These are phyloP conservation scores for Stegostoma tigrinum DNA, from an alignment of 2,113 vertebrate species.

Conservation along the genomic window DNA sequence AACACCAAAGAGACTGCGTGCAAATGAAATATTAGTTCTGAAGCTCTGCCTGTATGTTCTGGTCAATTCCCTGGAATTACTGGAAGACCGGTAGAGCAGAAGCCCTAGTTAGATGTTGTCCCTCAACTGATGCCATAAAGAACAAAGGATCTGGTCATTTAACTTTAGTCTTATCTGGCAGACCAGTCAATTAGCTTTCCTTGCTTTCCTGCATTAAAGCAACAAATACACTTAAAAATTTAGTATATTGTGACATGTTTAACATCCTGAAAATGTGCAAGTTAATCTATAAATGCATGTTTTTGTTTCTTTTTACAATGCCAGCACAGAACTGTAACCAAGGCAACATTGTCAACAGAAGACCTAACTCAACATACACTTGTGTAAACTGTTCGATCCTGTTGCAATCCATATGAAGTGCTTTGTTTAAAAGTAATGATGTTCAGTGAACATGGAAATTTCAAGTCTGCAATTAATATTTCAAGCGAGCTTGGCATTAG, in stretches of 20 bases:
- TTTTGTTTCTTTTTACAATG: not conserved
- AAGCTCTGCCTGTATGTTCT: not conserved
- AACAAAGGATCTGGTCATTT: not conserved
- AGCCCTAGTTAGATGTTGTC: not conserved
- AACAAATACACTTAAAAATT: not conserved
- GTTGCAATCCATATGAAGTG: not conserved
- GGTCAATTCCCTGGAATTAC: not conserved
- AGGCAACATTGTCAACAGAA: not conserved
- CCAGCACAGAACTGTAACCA: not conserved
- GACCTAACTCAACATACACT: not conserved
- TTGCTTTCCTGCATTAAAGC: not conserved
- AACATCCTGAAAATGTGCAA: not conserved
- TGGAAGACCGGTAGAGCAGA: not conserved
- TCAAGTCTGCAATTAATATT: not conserved
- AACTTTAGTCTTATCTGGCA: not conserved
- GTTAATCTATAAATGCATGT: not conserved
- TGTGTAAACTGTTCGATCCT: not conserved
- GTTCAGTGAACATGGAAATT: not conserved
- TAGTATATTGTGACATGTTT: not conserved
- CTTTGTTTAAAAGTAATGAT: not conserved
- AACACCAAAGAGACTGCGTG: not conserved
- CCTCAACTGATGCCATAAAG: not conserved
- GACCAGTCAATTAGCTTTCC: not conserved
- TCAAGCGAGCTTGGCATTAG: not conserved
- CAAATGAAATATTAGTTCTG: not conserved